Evolutionary conservation across 2,797 vertebrate species (phyloP).

Genomic region (Siniperca undulata): DNA sequence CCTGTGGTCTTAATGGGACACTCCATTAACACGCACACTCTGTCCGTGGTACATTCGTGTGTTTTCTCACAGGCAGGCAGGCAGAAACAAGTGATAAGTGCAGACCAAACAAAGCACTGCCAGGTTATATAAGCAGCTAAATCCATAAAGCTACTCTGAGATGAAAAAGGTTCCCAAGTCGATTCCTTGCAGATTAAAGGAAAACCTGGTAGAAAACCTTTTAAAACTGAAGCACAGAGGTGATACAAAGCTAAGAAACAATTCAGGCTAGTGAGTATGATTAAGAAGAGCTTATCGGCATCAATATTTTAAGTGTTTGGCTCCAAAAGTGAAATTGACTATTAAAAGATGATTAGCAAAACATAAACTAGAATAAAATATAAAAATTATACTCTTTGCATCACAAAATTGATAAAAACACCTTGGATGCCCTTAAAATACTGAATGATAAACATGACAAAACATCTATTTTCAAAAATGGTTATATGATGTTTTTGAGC

Average conservation of each 20-base stretch:
- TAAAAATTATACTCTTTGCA: conserved; percentile 44
- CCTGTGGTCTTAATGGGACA: conserved; percentile 46
- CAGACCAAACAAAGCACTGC: conserved; percentile 69
- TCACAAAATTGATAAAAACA: conserved; percentile 49
- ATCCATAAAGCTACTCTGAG: conserved; percentile 76
- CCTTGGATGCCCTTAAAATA: conserved; percentile 35
- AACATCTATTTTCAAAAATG: not conserved
- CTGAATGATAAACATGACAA: conserved; percentile 40
- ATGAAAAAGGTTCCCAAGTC: conserved; percentile 53
- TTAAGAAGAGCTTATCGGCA: conserved; percentile 59
- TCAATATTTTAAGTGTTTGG: conserved; percentile 62
- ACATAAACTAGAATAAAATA: conserved; percentile 32
- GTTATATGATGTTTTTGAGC: conserved; percentile 52
- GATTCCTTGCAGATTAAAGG: conserved; percentile 31
- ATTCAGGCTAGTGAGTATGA: conserved; percentile 57
- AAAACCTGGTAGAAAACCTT: conserved; percentile 44
- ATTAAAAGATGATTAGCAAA: conserved; percentile 32
- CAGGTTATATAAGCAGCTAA: conserved; percentile 68
- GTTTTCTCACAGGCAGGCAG: conserved; percentile 70
- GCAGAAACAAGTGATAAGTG: conserved; percentile 69
- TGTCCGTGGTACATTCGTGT: conserved; percentile 72
- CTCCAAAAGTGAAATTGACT: conserved; percentile 54
- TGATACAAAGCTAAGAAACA: conserved; percentile 73
- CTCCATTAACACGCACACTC: conserved; percentile 56
- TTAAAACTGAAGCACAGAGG: conserved; percentile 75